phyloP scores from a whole-genome alignment of 2,113 vertebrate genomes.

The Cyphotilapia sp. region DNA sequence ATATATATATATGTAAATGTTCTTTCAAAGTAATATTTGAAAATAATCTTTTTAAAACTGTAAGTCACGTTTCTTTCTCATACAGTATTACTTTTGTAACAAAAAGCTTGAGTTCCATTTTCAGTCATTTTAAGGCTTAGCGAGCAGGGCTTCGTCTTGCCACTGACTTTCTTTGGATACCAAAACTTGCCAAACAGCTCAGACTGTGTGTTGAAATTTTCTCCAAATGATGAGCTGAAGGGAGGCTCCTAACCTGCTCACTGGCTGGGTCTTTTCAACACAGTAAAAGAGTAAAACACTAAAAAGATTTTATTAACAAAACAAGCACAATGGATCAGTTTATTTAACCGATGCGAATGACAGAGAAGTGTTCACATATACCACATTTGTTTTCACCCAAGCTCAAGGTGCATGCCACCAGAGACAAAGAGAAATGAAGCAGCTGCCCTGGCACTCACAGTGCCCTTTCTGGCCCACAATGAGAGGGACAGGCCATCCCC shows the following conservation, averaged over 20 bases:
- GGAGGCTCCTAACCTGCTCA: background rate
- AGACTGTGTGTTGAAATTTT: background rate
- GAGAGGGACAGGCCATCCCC: background rate
- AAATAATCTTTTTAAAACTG: background rate
- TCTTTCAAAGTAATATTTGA: background rate
- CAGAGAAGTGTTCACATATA: background rate
- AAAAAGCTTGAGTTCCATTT: background rate
- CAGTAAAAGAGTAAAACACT: background rate
- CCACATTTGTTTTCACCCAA: background rate
- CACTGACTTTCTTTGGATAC: background rate
- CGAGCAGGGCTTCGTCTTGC: fast-evolving
- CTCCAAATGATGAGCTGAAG: background rate
- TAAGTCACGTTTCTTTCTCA: background rate
- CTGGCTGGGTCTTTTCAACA: background rate
- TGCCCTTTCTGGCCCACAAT: background rate
- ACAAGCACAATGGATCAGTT: background rate
- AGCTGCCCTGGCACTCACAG: background rate
- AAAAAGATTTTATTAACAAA: background rate
- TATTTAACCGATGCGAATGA: background rate
- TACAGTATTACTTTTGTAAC: background rate
- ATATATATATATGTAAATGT: background rate
- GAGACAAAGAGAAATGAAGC: background rate
- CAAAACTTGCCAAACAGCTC: background rate
- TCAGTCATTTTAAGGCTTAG: background rate
- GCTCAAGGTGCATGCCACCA: background rate